Evolutionary conservation across 1,140 invertebrate species (phyloP).

Genomic region (Danaus melanippus): DNA sequence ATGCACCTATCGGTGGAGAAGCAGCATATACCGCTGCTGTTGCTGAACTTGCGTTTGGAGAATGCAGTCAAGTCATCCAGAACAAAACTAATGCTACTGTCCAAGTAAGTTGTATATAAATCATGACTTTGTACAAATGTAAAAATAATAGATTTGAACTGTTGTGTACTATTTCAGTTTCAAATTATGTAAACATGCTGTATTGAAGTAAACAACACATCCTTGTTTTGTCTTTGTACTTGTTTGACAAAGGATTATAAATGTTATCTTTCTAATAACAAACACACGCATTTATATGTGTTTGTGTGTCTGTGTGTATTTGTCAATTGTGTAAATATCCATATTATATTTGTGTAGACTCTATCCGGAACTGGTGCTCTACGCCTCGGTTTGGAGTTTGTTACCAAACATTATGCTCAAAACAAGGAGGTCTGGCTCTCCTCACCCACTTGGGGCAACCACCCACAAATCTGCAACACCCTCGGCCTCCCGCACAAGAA

Average conservation of each 20-base stretch:
- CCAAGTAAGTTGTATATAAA: constrained; percentile 74
- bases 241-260: no score
- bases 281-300: no score
- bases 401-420: constrained; percentile 88
- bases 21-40: constrained; percentile 85
- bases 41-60: constrained; percentile 92
- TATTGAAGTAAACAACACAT: no score
- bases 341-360: constrained; percentile 54
- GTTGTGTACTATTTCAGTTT: neutral
- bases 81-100: constrained; percentile 79
- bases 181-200: no score
- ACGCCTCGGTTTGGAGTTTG: constrained; percentile 91
- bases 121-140: neutral
- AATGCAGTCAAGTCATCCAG: constrained; percentile 81
- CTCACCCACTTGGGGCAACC: constrained; percentile 98
- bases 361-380: constrained; percentile 99
- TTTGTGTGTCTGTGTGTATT: neutral
- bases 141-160: neutral
- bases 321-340: neutral
- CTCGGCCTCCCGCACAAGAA: constrained; percentile 89
- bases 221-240: no score
- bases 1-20: constrained; percentile 92
- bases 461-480: constrained; percentile 94
- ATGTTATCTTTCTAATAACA: no score
- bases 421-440: constrained; percentile 94